Base-by-base conservation (phyloP, 2,888 invertebrate genomes). In the Cantharis nigra region DNA sequence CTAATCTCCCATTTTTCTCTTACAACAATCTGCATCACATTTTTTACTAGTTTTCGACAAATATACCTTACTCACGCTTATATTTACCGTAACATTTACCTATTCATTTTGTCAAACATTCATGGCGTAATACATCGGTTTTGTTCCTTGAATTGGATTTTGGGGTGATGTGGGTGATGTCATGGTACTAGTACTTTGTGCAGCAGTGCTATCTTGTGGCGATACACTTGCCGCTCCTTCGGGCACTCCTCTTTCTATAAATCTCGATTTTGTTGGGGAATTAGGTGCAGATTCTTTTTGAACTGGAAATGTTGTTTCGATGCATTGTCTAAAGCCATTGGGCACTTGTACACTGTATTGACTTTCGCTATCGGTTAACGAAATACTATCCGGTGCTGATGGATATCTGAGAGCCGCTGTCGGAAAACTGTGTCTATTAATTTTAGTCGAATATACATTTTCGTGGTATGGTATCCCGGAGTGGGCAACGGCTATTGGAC, bases 71-170 rank as follows among this genome's bases (percentile, higher is more conserved):
- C 79, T 75, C 63, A 82, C 78, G 75, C 80, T 82, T 73, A 84
- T 82, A 69, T 82, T 83, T 70, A 85, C 83, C 80, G 74, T 84
- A 65, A 85, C 83, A 63, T 79, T 83, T 85, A 90, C 90, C 91
- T 91, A 91, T 89, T 91, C 91, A 86, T 92, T 91, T 86, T 91
- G 92, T 95, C 94, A 96, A 89, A 96, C 95, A 86, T 96, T 96
- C 96, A 96, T 95, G 67, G 95, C 95, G 86, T 96, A 96, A 87
- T 94, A 95, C 49, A 95, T 90, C 63, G 94, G 92, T 81, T 89
- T 89, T 84, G 84, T 87, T 86, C 75, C 87, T 87, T 89, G 89
- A 76, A 90, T 90, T 0, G 91, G 90, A 18, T 90, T 90, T 79
- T 91, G 91, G 26, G 90, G 86, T 3, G 90, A 86, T 23, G 88